These are phyloP conservation scores for Megalopta genalis DNA, from an alignment of 1,140 invertebrate genomes.

Conservation along the genomic window DNA sequence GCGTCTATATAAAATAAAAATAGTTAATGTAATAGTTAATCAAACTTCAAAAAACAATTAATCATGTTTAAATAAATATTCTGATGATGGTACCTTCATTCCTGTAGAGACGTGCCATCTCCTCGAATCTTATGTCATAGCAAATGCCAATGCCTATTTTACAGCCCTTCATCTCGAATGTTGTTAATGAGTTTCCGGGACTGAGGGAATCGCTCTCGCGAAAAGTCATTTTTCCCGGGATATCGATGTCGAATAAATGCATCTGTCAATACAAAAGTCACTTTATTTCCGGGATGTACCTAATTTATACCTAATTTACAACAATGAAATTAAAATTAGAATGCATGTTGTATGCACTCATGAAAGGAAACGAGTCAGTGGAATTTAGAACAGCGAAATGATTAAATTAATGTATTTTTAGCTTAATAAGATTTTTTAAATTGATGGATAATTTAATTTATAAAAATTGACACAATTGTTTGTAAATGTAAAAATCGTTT, in stretches of 20 bases:
- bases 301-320: too few relatives aligned
- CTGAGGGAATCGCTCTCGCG: constrained; percentile 93
- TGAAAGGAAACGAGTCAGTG: too few relatives aligned
- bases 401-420: too few relatives aligned
- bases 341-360: too few relatives aligned
- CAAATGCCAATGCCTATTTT: constrained; percentile 96
- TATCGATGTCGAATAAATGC: constrained; percentile 97
- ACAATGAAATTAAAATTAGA: too few relatives aligned
- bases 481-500: constrained; percentile 28
- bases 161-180: constrained; percentile 86
- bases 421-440: too few relatives aligned
- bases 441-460: too few relatives aligned
- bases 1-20: too few relatives aligned
- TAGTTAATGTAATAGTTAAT: too few relatives aligned
- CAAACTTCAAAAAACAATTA: too few relatives aligned
- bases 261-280: constrained; percentile 80
- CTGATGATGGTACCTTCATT: constrained; percentile 83
- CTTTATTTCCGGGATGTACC: not conserved
- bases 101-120: constrained; percentile 92
- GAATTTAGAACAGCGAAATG: too few relatives aligned
- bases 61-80: too few relatives aligned
- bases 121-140: constrained; percentile 95
- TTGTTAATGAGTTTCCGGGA: constrained; percentile 88
- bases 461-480: not conserved
- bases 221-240: constrained; percentile 95